phyloP scores from a whole-genome alignment of 1,140 invertebrate species.

The Plectus sambesii region DNA sequence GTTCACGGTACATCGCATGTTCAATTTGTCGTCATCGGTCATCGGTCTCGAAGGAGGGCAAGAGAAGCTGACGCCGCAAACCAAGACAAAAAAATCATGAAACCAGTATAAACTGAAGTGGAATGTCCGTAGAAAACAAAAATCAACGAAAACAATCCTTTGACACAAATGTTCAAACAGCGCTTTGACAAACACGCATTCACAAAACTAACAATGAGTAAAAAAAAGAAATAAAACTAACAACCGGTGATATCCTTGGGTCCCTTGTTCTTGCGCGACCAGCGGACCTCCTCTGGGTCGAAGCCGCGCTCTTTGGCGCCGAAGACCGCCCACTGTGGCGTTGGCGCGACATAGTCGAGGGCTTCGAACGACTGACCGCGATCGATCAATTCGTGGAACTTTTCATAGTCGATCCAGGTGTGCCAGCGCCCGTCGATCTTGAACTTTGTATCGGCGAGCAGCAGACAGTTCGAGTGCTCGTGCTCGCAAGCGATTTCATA shows the following conservation, averaged over 20 bases:
- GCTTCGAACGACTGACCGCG: conserved; percentile 49
- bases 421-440: conserved; percentile 53
- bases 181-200: too few species aligned
- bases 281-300: conserved; percentile 51
- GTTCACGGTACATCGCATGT: too few species aligned
- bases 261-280: neutral
- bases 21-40: too few species aligned
- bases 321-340: conserved; percentile 55
- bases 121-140: too few species aligned
- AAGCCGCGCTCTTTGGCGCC: conserved; percentile 55
- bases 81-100: too few species aligned
- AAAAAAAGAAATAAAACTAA: too few species aligned
- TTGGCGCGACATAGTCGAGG: conserved; percentile 53
- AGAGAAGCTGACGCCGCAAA: too few species aligned
- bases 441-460: conserved; percentile 56
- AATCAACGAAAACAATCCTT: too few species aligned
- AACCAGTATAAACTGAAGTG: too few species aligned
- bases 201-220: too few species aligned
- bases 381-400: conserved; percentile 52
- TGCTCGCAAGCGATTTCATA: conserved; percentile 58
- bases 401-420: conserved; percentile 58
- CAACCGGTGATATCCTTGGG: neutral
- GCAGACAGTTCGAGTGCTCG: conserved; percentile 58
- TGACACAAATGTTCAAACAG: too few species aligned
- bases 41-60: too few species aligned